phyloP scores from a whole-genome alignment of 2,113 vertebrate genomes.

The Mormyrus lacerda region DNA sequence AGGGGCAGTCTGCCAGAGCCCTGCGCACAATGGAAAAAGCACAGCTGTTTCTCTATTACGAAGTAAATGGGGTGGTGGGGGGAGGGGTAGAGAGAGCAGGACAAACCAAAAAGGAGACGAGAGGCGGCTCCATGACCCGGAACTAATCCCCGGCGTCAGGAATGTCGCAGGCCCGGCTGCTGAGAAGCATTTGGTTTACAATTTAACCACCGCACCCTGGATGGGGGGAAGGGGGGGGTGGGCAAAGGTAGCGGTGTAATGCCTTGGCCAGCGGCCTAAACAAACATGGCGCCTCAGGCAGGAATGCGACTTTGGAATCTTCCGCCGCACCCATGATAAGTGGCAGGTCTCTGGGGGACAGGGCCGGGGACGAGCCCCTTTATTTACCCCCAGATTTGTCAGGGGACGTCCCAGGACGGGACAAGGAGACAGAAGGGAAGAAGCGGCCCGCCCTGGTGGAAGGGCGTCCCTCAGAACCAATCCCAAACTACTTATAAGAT shows the following conservation, averaged over 20 bases:
- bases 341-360: background rate
- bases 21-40: background rate
- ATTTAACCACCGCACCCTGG: slow-evolving; percentile 46
- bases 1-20: background rate
- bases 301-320: slow-evolving; percentile 31
- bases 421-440: background rate
- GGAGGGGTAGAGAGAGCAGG: background rate
- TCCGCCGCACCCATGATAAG: background rate
- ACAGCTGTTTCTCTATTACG: background rate
- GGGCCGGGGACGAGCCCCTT: background rate
- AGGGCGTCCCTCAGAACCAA: background rate
- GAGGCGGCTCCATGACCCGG: slow-evolving; percentile 50
- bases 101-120: slow-evolving; percentile 16
- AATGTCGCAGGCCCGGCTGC: slow-evolving; percentile 49
- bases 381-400: background rate
- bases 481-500: background rate
- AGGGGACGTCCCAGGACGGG: background rate
- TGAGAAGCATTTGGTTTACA: slow-evolving; percentile 47
- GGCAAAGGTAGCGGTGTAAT: slow-evolving; percentile 11
- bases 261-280: slow-evolving; percentile 31
- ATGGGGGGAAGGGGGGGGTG: slow-evolving; percentile 29
- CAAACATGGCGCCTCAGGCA: slow-evolving; percentile 31
- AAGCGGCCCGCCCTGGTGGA: background rate
- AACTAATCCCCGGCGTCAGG: slow-evolving; percentile 58
- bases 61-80: background rate